Base-by-base conservation (phyloP, 2,888 invertebrate species). In the Eristalis arbustorum region DNA sequence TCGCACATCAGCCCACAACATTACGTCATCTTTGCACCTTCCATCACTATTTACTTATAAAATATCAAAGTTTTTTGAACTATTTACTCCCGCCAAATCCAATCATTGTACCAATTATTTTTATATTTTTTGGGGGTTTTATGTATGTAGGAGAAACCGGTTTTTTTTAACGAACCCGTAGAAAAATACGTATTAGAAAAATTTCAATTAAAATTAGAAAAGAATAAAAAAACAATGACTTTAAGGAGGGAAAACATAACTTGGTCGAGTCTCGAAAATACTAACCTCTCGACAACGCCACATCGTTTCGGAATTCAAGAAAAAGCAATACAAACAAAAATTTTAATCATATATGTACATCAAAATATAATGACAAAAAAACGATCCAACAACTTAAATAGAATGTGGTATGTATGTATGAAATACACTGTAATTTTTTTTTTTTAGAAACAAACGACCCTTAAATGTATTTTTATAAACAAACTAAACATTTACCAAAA, bases 41-140 rank as follows among this genome's bases (percentile, higher is more conserved):
- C 63, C 61, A 34, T 59, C 28, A 71, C 59, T 72, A 66, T 76
- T 71, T 66, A 71, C 75, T 66, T 74, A 77, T 23, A 57, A 74
- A 49, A 64, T 75, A 71, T 68, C 56, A 40, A 72, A 83, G 71
- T 78, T 67, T 37, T 25, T 72, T 75, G 71, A 71, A 83, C 77
- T 68, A 34, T 42, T 71, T 11, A 78, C 76, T 79, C 73, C 72
- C 82, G 72, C 83, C 84, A 88, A 89, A 89, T 88, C 89, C 89
- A 89, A 89, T 88, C 89, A 89, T 88, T 88, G 85, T 84, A 76
- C 78, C 66, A 74, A 31, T 31, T 69, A 22, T 40, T 42, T 11
- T 11, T 37, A 11, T 5, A 13, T 23, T 11, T 67, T 61, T 61
- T 14, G 67, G 56, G 40, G 14, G 75, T 11, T 71, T 57, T 73